Evolutionary conservation across 2,888 invertebrate species (phyloP).

Genomic region (Pristionchus fissidentatus): DNA sequence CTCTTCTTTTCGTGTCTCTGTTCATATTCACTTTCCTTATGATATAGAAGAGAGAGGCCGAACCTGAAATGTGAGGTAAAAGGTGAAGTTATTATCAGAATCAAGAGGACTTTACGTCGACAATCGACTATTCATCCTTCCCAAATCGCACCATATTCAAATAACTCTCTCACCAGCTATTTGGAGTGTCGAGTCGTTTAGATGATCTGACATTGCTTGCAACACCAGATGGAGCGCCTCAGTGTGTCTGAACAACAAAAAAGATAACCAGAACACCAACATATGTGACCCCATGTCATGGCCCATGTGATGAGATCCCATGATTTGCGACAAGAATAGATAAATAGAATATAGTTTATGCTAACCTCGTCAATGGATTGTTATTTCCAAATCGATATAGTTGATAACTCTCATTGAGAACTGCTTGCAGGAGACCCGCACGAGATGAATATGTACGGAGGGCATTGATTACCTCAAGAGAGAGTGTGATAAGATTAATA

Average conservation of each 20-base stretch:
- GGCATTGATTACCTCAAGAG: constrained; percentile 86
- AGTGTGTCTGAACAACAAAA: constrained; percentile 59
- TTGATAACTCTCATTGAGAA: constrained; percentile 88
- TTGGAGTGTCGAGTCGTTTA: constrained; percentile 90
- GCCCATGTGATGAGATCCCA: background rate
- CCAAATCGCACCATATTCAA: too few species aligned
- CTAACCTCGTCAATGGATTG: constrained; percentile 57
- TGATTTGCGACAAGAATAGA: background rate
- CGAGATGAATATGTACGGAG: constrained; percentile 87
- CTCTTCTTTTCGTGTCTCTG: constrained; percentile 68
- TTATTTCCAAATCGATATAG: constrained; percentile 75
- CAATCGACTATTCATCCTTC: too few species aligned
- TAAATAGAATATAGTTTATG: too few species aligned
- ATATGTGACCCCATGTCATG: background rate
- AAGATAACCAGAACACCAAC: background rate
- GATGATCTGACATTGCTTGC: constrained; percentile 90
- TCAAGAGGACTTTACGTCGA: too few species aligned
- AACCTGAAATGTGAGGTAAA: too few species aligned
- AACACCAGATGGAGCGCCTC: constrained; percentile 82
- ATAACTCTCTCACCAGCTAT: constrained; percentile 81
- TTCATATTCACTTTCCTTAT: constrained; percentile 70
- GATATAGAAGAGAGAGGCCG: constrained; percentile 67
- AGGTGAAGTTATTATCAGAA: too few species aligned
- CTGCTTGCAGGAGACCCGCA: constrained; percentile 86
- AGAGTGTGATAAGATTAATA: background rate